Evolutionary conservation across 2,113 vertebrate species (phyloP).

Genomic region (Prionailurus viverrinus): DNA sequence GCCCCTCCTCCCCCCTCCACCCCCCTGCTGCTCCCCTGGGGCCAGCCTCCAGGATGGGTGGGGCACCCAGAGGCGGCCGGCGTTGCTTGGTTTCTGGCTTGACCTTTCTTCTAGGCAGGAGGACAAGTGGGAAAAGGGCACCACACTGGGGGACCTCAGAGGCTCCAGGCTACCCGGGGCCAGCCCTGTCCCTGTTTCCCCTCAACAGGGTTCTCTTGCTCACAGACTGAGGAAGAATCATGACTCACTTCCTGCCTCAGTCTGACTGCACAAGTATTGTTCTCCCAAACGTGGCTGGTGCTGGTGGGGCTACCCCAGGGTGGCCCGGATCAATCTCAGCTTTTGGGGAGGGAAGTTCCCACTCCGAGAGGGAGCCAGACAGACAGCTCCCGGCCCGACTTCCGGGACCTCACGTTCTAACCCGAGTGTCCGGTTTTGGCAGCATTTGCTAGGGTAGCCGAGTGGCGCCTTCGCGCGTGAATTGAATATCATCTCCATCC

Average conservation of each 20-base stretch:
- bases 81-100: not conserved
- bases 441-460: not conserved
- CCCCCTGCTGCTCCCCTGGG: not conserved
- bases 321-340: not conserved
- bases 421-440: not conserved
- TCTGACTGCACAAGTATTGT: conserved; percentile 45
- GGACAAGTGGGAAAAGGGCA: not conserved
- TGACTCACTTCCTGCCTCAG: conserved; percentile 81
- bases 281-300: not conserved
- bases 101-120: conserved; percentile 21
- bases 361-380: not conserved
- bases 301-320: not conserved
- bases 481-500: not conserved
- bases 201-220: conserved; percentile 64
- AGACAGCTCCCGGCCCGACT: not conserved
- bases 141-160: not conserved
- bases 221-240: conserved; percentile 55
- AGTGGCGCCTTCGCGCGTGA: not conserved
- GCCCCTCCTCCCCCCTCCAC: not conserved
- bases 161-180: conserved; percentile 14
- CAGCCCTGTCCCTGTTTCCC: conserved; percentile 65
- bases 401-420: not conserved
- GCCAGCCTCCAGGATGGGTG: not conserved
- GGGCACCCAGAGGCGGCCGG: not conserved
- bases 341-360: not conserved